Evolutionary conservation across 2,113 vertebrate genomes (phyloP).

Genomic region (Dolichotis patagonum): DNA sequence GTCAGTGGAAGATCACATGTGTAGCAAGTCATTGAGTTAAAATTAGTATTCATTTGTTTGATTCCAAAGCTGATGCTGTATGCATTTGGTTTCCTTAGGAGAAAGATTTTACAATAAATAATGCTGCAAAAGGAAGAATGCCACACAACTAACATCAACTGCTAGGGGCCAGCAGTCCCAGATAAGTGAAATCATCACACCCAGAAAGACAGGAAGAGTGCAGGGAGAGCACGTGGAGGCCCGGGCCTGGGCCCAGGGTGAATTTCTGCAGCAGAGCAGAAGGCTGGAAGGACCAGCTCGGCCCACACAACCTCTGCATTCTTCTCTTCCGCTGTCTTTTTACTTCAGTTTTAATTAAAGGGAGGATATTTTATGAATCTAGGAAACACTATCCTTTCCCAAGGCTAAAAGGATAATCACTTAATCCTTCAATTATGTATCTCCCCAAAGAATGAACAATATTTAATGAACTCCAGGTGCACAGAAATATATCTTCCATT

Average conservation of each 20-base stretch:
- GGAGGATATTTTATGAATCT: constrained; percentile 63
- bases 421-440: constrained; percentile 71
- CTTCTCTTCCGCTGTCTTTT: constrained; percentile 66
- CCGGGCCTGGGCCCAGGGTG: not conserved
- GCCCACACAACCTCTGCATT: not conserved
- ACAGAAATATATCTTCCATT: constrained; percentile 62
- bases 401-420: constrained; percentile 71
- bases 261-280: not conserved
- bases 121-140: not conserved
- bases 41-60: not conserved
- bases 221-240: not conserved
- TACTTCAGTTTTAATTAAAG: constrained; percentile 77
- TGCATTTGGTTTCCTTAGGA: not conserved
- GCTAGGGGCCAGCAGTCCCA: not conserved
- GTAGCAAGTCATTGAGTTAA: not conserved
- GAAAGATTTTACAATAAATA: not conserved
- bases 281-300: not conserved
- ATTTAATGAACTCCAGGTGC: constrained; percentile 65
- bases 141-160: not conserved
- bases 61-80: constrained; percentile 16
- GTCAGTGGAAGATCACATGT: not conserved
- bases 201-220: not conserved
- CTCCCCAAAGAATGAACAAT: constrained; percentile 65
- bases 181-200: not conserved
- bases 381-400: constrained; percentile 67